These are phyloP conservation scores for Scrobipalpa atriplicella DNA, from an alignment of 2,888 invertebrate genomes.

Conservation along the genomic window DNA sequence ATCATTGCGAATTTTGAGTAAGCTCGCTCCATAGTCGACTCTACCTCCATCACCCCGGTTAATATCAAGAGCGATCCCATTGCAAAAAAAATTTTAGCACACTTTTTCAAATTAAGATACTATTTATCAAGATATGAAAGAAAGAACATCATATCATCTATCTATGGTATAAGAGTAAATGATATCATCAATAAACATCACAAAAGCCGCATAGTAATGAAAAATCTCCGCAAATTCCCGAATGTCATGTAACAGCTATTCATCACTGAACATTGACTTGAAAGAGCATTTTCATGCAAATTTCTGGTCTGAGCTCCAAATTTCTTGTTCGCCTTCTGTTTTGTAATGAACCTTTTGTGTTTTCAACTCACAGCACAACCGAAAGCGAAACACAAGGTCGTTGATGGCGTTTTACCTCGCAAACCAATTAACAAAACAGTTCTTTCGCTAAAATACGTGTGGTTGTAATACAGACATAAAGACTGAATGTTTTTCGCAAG, in stretches of 20 bases:
- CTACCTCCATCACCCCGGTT: too few species aligned
- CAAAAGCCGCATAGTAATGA: background rate
- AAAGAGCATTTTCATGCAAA: constrained; percentile 28
- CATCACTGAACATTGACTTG: constrained; percentile 4
- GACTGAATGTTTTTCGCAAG: too few species aligned
- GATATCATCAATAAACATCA: constrained; percentile 1
- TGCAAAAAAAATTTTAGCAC: too few species aligned
- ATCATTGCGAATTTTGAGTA: too few species aligned
- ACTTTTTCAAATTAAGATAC: too few species aligned
- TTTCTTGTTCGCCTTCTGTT: constrained; percentile 13
- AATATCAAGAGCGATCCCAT: too few species aligned
- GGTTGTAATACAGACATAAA: too few species aligned
- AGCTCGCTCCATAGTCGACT: too few species aligned
- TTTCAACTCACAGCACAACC: background rate
- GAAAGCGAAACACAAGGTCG: constrained; percentile 30
- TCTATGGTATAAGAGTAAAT: too few species aligned
- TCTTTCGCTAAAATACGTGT: background rate
- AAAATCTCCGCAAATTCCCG: constrained; percentile 1
- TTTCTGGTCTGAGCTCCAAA: background rate
- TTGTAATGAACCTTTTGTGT: constrained; percentile 21
- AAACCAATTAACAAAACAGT: background rate
- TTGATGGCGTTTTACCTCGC: background rate
- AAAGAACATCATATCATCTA: too few species aligned
- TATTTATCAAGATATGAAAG: too few species aligned
- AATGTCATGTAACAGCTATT: background rate